Percentiles rank a stretch among this genome's conserved stretches.
phyloP scores from a whole-genome alignment of 1,140 invertebrate species.

The Chironomus tepperi region DNA sequence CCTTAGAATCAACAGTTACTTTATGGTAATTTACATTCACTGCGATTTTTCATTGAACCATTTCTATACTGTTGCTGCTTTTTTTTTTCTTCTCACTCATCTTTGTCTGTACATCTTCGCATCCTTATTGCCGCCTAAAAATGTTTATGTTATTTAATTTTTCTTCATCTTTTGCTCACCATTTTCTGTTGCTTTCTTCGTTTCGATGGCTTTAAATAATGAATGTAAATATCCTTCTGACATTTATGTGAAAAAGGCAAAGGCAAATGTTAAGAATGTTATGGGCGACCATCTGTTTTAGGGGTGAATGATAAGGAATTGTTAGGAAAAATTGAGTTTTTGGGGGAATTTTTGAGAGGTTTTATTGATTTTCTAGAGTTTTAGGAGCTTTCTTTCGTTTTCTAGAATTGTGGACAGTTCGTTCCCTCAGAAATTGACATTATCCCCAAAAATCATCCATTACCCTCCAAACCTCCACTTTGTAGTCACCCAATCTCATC shows the following conservation, averaged over 20 bases:
- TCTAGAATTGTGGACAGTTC: no score
- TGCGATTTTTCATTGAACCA: constrained; percentile 8
- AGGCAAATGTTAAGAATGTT: neutral
- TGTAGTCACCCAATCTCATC: no score
- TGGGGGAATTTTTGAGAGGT: no score
- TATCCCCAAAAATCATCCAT: no score
- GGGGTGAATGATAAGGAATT: no score
- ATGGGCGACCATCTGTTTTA: no score
- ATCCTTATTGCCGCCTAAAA: neutral
- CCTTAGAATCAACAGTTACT: constrained; percentile 1
- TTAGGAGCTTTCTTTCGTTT: no score
- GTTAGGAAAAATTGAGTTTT: no score
- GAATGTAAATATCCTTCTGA: neutral
- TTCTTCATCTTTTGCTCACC: neutral
- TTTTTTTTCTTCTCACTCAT: neutral
- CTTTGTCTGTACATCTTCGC: neutral
- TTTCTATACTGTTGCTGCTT: neutral
- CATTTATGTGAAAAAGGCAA: neutral
- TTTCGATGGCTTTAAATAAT: neutral
- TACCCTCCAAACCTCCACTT: no score
- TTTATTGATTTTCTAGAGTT: no score
- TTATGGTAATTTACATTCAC: constrained; percentile 14
- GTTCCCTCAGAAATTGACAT: no score
- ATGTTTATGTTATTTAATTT: neutral
- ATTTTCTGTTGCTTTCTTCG: neutral